phyloP scores from a whole-genome alignment of 2,888 invertebrate genomes.

The Sisyra nigra region DNA sequence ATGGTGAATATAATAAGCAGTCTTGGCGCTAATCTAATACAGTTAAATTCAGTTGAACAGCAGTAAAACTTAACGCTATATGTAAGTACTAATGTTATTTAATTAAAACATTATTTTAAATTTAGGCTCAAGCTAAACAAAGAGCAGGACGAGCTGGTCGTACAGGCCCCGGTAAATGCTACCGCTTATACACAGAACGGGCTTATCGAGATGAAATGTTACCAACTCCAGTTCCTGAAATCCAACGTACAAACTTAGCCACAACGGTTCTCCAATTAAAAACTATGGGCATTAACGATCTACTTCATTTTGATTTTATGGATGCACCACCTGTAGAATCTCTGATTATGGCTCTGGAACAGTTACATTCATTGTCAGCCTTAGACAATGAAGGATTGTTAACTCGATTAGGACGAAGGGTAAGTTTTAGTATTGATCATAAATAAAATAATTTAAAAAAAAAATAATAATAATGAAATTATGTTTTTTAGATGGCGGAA shows the following conservation, averaged over 20 bases:
- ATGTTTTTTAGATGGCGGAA: constrained; percentile 79
- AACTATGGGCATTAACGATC: constrained; percentile 98
- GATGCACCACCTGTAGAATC: constrained; percentile 98
- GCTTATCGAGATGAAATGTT: constrained; percentile 99
- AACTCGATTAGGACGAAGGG: constrained; percentile 62
- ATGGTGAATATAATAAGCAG: no score
- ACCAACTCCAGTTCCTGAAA: constrained; percentile 95
- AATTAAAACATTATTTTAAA: constrained; percentile 18
- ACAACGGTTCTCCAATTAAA: constrained; percentile 91
- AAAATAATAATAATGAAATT: background rate
- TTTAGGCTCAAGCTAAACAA: constrained; percentile 86
- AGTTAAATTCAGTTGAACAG: no score
- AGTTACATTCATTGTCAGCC: constrained; percentile 90
- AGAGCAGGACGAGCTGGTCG: constrained; percentile 91
- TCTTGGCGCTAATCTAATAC: no score
- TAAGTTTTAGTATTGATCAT: no score
- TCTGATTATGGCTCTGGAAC: constrained; percentile 92
- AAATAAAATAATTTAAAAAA: background rate
- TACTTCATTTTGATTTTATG: constrained; percentile 99
- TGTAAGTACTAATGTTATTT: background rate
- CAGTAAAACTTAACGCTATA: no score
- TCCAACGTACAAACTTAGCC: constrained; percentile 94
- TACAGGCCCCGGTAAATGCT: constrained; percentile 95
- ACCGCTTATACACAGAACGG: constrained; percentile 92
- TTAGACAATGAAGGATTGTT: constrained; percentile 87